These are phyloP conservation scores for Pipistrellus pygmaeus DNA, from an alignment of 2,797 vertebrate species.

Conservation along the genomic window DNA sequence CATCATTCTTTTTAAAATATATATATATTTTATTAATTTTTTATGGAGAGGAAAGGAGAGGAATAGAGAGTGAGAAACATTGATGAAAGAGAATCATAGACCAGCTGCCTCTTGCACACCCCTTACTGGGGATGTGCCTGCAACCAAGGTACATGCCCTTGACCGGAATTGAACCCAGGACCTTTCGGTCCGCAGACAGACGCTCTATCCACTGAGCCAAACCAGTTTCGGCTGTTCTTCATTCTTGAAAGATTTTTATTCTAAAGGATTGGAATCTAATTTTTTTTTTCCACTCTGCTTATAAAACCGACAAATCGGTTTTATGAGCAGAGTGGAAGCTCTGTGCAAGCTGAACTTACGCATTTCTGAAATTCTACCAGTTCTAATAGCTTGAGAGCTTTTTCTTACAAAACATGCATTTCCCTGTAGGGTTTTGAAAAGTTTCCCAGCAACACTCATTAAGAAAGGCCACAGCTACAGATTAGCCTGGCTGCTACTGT, in stretches of 20 bases:
- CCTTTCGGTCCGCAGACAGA: too few relatives aligned
- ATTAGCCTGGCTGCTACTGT: conserved; percentile 77
- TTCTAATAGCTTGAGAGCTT: conserved; percentile 87
- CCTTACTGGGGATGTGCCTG: too few relatives aligned
- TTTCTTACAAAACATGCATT: conserved; percentile 83
- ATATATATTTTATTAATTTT: too few relatives aligned
- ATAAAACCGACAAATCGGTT: conserved; percentile 80
- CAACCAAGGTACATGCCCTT: too few relatives aligned
- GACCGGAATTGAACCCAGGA: too few relatives aligned
- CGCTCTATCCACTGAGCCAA: too few relatives aligned
- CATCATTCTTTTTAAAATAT: conserved; percentile 63
- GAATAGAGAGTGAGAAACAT: too few relatives aligned
- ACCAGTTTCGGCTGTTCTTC: conserved; percentile 27
- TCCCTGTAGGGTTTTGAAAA: conserved; percentile 83
- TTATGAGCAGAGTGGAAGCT: too few relatives aligned
- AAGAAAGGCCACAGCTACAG: conserved; percentile 81
- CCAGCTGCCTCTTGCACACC: too few relatives aligned
- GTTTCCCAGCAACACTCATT: conserved; percentile 84
- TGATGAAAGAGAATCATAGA: too few relatives aligned
- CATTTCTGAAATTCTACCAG: conserved; percentile 87
- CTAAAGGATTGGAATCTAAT: conserved; percentile 73
- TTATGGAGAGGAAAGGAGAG: too few relatives aligned
- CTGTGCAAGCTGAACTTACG: conserved; percentile 81
- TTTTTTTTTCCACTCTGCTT: conserved; percentile 83
- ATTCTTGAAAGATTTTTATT: conserved; percentile 83